Percentiles rank a stretch among this genome's conserved stretches.
Evolutionary conservation across 2,113 vertebrate species (phyloP).

Genomic region (Phyllopteryx taeniolatus): DNA sequence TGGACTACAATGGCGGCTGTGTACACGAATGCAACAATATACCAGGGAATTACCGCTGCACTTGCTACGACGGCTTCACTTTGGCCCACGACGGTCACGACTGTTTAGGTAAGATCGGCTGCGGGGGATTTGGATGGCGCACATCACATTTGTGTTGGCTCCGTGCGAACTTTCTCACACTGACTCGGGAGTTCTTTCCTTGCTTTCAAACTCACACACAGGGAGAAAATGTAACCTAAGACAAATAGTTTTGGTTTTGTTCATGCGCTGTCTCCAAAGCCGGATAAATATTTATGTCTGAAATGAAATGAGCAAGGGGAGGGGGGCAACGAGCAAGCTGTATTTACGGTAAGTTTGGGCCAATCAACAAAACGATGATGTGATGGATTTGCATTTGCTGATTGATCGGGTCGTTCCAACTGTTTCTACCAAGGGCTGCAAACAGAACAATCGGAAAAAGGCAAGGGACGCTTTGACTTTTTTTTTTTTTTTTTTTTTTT

Average conservation of each 20-base stretch:
- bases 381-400: constrained; percentile 4
- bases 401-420: neutral
- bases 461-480: neutral
- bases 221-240: neutral
- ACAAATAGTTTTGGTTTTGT: constrained; percentile 20
- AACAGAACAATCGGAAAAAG: neutral
- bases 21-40: constrained; percentile 97
- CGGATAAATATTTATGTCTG: constrained; percentile 13
- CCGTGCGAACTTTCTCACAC: constrained; percentile 27
- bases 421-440: neutral
- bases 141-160: constrained; percentile 33
- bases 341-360: neutral
- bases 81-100: constrained; percentile 95
- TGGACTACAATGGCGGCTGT: constrained; percentile 90
- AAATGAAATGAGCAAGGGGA: constrained; percentile 8
- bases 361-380: neutral
- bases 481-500: no score
- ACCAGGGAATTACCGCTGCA: constrained; percentile 95
- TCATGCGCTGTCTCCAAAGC: neutral
- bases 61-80: constrained; percentile 94
- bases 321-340: neutral
- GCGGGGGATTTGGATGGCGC: constrained; percentile 3
- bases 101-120: constrained; percentile 86
- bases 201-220: neutral
- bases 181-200: constrained; percentile 7